These are phyloP conservation scores for Teleogryllus occipitalis DNA, from an alignment of 1,140 invertebrate species.

Conservation along the genomic window DNA sequence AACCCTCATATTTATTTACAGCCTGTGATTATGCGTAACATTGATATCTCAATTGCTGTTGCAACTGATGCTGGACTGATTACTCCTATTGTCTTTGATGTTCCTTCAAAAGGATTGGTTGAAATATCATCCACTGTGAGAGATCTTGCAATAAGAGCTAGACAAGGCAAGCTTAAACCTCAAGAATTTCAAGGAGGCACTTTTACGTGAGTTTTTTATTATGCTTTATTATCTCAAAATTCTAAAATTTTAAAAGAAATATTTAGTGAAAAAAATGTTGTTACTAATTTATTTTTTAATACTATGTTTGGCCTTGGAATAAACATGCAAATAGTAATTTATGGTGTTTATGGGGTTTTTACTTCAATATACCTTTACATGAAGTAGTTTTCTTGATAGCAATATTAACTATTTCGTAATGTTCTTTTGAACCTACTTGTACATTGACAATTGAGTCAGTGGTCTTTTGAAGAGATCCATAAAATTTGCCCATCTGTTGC, in stretches of 20 bases:
- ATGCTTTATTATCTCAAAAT: not conserved
- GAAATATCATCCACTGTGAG: constrained; percentile 82
- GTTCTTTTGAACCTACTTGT: too few species aligned
- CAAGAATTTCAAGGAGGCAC: constrained; percentile 93
- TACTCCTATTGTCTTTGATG: constrained; percentile 93
- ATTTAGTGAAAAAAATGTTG: not conserved
- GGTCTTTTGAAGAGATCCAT: too few species aligned
- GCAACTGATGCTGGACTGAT: constrained; percentile 92
- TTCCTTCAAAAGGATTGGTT: constrained; percentile 83
- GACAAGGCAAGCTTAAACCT: constrained; percentile 89
- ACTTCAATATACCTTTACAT: too few species aligned
- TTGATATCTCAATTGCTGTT: constrained; percentile 97
- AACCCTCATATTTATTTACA: not conserved
- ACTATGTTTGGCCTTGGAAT: not conserved
- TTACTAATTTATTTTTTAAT: not conserved
- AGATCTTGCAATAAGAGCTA: constrained; percentile 78
- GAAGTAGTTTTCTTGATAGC: too few species aligned
- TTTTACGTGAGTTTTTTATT: constrained; percentile 42
- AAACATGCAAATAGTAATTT: too few species aligned
- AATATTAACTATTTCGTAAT: too few species aligned
- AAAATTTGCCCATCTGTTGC: too few species aligned
- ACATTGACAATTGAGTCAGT: too few species aligned
- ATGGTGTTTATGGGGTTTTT: too few species aligned
- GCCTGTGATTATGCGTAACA: constrained; percentile 33
- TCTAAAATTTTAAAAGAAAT: not conserved